These are phyloP conservation scores for Oedothorax gibbosus DNA, from an alignment of 1,140 invertebrate species.

Conservation along the genomic window DNA sequence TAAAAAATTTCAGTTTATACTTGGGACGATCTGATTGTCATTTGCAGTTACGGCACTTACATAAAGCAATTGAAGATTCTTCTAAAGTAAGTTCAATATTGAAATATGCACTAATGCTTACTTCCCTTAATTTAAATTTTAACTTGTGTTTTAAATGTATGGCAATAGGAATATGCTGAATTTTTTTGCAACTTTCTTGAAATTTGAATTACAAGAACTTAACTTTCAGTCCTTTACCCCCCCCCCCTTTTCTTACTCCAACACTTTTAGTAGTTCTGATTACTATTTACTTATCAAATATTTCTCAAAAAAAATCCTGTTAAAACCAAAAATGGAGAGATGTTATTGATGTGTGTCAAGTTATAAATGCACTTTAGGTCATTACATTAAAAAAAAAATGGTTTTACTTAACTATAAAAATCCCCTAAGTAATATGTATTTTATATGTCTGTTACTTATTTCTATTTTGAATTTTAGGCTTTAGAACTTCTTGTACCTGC, in stretches of 20 bases:
- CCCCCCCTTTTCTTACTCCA: too few species aligned
- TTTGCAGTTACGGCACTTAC: conserved; percentile 79
- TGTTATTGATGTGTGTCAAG: too few species aligned
- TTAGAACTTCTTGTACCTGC: conserved; percentile 79
- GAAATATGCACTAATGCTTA: not conserved
- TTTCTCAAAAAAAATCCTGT: too few species aligned
- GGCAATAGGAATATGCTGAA: not conserved
- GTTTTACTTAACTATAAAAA: too few species aligned
- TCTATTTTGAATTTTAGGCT: conserved; percentile 71
- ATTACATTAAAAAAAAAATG: too few species aligned
- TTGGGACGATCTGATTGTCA: conserved; percentile 82
- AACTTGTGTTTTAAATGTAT: not conserved
- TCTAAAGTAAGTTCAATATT: conserved; percentile 71
- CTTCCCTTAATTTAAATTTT: not conserved
- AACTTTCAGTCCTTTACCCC: too few species aligned
- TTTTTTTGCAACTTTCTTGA: not conserved
- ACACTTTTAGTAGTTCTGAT: too few species aligned
- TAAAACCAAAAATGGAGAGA: too few species aligned
- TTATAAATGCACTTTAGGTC: too few species aligned
- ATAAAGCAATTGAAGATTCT: conserved; percentile 77
- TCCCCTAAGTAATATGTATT: too few species aligned
- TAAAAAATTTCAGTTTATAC: conserved; percentile 73
- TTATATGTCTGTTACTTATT: not conserved
- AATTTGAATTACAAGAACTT: too few species aligned
- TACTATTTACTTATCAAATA: too few species aligned